Base-by-base conservation (phyloP, 2,113 vertebrate genomes). In the Ptychochromis oligacanthus region DNA sequence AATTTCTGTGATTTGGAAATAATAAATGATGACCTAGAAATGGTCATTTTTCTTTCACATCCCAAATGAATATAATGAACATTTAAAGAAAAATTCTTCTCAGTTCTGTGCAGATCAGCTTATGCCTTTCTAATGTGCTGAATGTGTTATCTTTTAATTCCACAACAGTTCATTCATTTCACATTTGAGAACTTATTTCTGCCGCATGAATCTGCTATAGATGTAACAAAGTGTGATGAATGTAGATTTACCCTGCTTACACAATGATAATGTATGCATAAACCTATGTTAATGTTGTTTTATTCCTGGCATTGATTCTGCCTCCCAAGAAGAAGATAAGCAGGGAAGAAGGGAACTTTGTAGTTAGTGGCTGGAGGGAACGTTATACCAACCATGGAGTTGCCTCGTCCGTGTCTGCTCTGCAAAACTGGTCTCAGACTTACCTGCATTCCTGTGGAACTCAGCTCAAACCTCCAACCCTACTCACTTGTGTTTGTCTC, bases 91-190 rank as follows among this genome's bases (percentile, higher is more conserved):
- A 88, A 72, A 34, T 72, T 55, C 56, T 62, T 36, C 4, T 76
- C 6, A 28, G 20, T 18, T 61, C 18, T 75, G 31, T 62, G 70
- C 67, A 7, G 57, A 78, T 85, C 36, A 60, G 28, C 36, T 79
- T 70, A 24, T 26, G 13, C 22, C n/a, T 72, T 74, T 17, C 38
- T 59, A 57, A 83, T 20, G 3, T 40, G 20, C 56, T 62, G 70
- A 60, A 67, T 57, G 38, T 79, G 43, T 60, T 28, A 43, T 54
- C 38, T 22, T 79, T 75, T 64, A 81, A 83, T 70, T 76, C 34
- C 24, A 18, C 13, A 10, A n/a, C 20, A 12, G 26, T 28, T 64
- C 58, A 75, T 59, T 81, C 57, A 36, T 77, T 57, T 31, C 17
- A 60, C 43, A 75, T 58, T 28, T 46, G 24, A 60, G 26, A 80